Evolutionary conservation across 2,113 vertebrate species (phyloP), one percentile per base, ranked within the genome.

Genomic region (Protobothrops mucrosquamatus): DNA sequence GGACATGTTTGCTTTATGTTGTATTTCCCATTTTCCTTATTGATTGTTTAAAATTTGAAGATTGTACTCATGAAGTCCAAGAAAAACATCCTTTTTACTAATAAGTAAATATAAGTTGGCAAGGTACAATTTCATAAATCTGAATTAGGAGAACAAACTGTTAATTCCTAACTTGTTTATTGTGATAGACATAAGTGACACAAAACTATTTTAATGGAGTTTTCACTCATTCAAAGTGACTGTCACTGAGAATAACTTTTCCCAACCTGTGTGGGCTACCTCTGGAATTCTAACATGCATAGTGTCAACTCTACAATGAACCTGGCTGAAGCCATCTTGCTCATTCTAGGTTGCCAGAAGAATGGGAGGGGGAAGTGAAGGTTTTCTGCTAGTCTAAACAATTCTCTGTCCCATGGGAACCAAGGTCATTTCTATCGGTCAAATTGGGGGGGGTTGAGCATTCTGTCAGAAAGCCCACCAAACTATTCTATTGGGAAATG

Each of bases 1-100:
- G 87, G 54, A 29, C 61, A 88, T 94, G 87, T 4, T 93, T 0
- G 24, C 88, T 64, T 91, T 95, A 91, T 88, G 81, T 94, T 92
- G 7, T 20, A 57, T 46, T 81, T 64, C 94, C 69, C 12, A 89
- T 11, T 94, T 93, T 92, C 89, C 87, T 92, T 29, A 57, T 5
- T 92, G 0, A 12, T 88, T 89, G 29, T 24, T 92, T 26, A 39
- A 81, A 81, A 81, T 74, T 85, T 89, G 61, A 59, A 57, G 2
- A 81, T 22, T 91, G 59, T 26, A 54, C 14, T 81, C 64, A 52
- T 14, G 92, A 92, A 95, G 56, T 15, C 46, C 9, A 93, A 20
- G 34, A 48, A 91, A 92, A 92, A 18, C 6, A 81, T 11, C 52
- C 9, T 15, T 91, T 90, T 26, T 86, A 89, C 92, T 61, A 85